Conservation (phyloP, 2,797 vertebrate genomes). For the Pantherophis alleghaniensis region DNA sequence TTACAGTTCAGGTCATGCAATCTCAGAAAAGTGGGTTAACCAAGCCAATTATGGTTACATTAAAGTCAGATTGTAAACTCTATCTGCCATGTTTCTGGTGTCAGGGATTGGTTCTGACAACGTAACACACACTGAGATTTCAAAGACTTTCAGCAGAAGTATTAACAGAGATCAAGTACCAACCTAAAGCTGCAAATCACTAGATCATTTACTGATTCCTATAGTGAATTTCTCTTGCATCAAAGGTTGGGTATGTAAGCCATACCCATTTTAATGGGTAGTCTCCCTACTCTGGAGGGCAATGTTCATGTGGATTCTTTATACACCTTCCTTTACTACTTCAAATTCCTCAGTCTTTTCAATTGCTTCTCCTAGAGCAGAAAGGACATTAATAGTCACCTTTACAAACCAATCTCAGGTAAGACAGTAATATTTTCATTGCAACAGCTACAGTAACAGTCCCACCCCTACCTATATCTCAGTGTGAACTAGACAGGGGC, state of each 20-base stretch:
- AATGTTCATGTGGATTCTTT: neutral
- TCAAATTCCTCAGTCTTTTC: neutral
- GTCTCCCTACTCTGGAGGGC: neutral
- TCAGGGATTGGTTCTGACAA: neutral
- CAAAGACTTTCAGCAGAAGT: neutral
- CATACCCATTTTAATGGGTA: neutral
- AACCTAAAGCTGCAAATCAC: neutral
- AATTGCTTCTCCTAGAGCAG: neutral
- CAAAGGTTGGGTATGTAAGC: neutral
- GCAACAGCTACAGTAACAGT: neutral
- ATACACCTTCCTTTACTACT: neutral
- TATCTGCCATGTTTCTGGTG: neutral
- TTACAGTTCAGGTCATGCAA: neutral
- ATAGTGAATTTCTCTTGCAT: neutral
- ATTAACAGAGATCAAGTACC: neutral
- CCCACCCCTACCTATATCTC: neutral
- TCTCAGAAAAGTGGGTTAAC: neutral
- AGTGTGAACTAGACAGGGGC: neutral
- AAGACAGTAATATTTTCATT: neutral
- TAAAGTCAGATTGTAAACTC: neutral
- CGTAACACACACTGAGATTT: neutral
- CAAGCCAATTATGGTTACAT: neutral
- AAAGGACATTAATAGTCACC: neutral
- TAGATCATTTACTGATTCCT: neutral
- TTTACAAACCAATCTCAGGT: neutral